Evolutionary conservation across 2,888 invertebrate species (phyloP), one percentile per base, ranked within the genome.

Genomic region (Spicauda simplicius): DNA sequence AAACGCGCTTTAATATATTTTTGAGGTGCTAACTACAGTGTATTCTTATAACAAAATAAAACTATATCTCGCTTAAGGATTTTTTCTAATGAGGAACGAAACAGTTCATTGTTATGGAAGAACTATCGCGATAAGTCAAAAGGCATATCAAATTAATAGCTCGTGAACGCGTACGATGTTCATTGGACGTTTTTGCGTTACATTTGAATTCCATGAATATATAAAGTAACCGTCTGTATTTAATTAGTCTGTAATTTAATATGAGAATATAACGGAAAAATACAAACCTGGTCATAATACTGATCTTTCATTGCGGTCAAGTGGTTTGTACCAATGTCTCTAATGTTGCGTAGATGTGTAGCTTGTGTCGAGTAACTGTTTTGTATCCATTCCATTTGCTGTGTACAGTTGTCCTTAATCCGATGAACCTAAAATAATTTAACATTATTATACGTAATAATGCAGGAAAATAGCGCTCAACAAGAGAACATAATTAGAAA

Each of bases 321-420:
- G 84, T 98, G 97, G 82, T 95, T 97, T 62, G 97, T 97, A 69
- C 99, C 98, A 84, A 98, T 98, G 81, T 98, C 98, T 72, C 98
- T 94, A 77, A 99, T 97, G 81, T 98, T 98, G 77, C 96, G 95
- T 63, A 98, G 93, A 84, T 98, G 97, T 78, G 96, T 97, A 58
- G 97, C 96, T 89, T 98, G 98, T 48, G 96, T 95, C 77, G 97
- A 96, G 86, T 99, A 99, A 84, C 98, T 98, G 82, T 96, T 97
- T 80, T 98, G 96, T 74, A 99, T 97, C 96, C 97, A 97, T 80
- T 98, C 98, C 92, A 98, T 97, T 91, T 98, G 98, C 83, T 97
- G 97, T 30, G 96, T 95, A 84, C 98, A 99, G 82, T 99, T 98
- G 81, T 98, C 98, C 81, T 97, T 97, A 78, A 99, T 98, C 73